Evolutionary conservation across 1,140 invertebrate species (phyloP).

Genomic region (Ceratosolen solmsi): DNA sequence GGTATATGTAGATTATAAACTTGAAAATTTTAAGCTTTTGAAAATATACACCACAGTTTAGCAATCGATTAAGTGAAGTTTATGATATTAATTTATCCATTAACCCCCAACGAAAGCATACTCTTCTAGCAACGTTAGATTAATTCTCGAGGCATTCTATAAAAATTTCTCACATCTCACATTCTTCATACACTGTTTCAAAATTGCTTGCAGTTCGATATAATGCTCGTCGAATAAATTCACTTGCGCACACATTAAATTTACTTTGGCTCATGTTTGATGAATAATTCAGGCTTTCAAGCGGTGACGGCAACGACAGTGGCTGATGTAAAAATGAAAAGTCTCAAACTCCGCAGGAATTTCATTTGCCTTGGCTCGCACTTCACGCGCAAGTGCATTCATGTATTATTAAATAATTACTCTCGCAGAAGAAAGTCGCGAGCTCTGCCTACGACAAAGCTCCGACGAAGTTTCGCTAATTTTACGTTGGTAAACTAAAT

Average conservation of each 20-base stretch:
- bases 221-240: slow-evolving; percentile 21
- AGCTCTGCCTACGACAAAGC: neutral
- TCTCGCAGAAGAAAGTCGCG: neutral
- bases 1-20: no score
- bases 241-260: slow-evolving; percentile 28
- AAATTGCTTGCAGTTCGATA: slow-evolving; percentile 26
- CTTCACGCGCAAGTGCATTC: neutral
- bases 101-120: neutral
- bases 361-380: neutral
- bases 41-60: neutral
- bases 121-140: neutral
- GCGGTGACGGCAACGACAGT: neutral
- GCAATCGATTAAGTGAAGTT: neutral
- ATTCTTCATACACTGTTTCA: slow-evolving; percentile 12
- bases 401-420: slow-evolving; percentile 25
- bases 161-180: neutral
- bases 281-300: slow-evolving; percentile 25
- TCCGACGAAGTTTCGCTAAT: no score
- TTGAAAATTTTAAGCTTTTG: no score
- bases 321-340: slow-evolving; percentile 35
- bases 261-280: slow-evolving; percentile 22
- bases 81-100: neutral
- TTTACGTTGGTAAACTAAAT: slow-evolving; percentile 19
- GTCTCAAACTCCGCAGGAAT: slow-evolving; percentile 10
- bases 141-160: neutral